Conservation (phyloP, 2,113 vertebrate genomes). For the Ammodytes dubius region DNA sequence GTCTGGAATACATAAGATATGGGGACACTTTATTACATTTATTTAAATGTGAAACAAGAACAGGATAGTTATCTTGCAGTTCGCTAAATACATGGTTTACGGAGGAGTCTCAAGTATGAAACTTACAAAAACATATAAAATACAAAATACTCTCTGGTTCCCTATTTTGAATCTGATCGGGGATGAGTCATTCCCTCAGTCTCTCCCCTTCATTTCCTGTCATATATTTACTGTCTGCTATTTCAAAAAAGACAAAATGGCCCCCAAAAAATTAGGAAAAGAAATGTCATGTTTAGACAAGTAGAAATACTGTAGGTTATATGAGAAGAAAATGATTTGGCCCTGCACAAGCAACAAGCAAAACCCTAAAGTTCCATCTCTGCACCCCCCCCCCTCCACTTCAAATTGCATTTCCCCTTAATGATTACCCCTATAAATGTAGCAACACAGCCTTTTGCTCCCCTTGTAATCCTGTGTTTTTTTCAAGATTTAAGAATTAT, state of each 20-base stretch:
- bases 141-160: not conserved
- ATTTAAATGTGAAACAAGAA: constrained; percentile 8
- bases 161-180: not conserved
- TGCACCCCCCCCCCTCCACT: constrained; percentile 8
- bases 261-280: not conserved
- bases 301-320: not conserved
- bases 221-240: not conserved
- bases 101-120: not conserved
- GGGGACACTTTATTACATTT: constrained; percentile 49
- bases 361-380: constrained; percentile 52
- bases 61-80: not conserved
- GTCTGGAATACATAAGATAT: constrained; percentile 36
- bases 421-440: constrained; percentile 75
- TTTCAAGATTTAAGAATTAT: constrained; percentile 56
- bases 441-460: constrained; percentile 39
- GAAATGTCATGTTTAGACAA: not conserved
- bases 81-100: constrained; percentile 9
- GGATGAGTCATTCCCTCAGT: not conserved
- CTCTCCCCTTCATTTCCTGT: not conserved
- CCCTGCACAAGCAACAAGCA: constrained; percentile 43
- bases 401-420: constrained; percentile 64
- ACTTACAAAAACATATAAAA: not conserved
- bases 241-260: not conserved
- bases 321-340: constrained; percentile 31
- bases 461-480: constrained; percentile 54